Percentiles rank a stretch among this genome's conserved stretches.
phyloP scores from a whole-genome alignment of 1,140 invertebrate genomes.

The Drosophila kurseongensis region DNA sequence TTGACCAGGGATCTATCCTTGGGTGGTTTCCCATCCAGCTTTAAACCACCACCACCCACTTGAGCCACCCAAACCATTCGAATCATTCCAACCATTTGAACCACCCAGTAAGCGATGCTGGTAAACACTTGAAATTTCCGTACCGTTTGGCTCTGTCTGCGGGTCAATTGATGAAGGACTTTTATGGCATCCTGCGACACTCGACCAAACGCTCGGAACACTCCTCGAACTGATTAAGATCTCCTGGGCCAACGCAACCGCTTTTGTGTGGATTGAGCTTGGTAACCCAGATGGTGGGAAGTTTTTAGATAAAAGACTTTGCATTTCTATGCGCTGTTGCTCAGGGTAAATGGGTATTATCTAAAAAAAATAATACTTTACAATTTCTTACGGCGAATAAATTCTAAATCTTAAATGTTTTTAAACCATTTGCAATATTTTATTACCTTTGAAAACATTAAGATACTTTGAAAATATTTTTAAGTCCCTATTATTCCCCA shows the following conservation, averaged over 20 bases:
- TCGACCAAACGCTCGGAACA: slow-evolving; percentile 21
- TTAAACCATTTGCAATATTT: no score
- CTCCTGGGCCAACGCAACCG: slow-evolving; percentile 4
- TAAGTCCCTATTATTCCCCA: no score
- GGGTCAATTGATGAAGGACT: slow-evolving; percentile 50
- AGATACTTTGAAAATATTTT: no score
- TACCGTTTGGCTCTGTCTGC: slow-evolving; percentile 54
- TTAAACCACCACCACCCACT: slow-evolving; percentile 12
- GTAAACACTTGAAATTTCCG: slow-evolving; percentile 77
- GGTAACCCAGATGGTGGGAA: slow-evolving; percentile 24
- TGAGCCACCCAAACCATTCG: neutral
- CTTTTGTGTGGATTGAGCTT: neutral
- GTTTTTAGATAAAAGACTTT: neutral
- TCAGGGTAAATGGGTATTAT: no score
- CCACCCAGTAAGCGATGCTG: slow-evolving; percentile 64
- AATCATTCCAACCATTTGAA: neutral
- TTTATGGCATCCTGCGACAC: slow-evolving; percentile 31
- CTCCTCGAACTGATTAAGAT: slow-evolving; percentile 27
- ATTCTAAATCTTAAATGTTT: no score
- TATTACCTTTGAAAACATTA: no score
- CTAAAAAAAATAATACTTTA: no score
- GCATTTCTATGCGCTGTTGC: neutral
- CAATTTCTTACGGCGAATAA: no score
- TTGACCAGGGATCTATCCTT: neutral
- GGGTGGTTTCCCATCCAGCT: slow-evolving; percentile 16